Conservation (phyloP, 1,140 invertebrate genomes). For the Diorhabda sublineata region DNA sequence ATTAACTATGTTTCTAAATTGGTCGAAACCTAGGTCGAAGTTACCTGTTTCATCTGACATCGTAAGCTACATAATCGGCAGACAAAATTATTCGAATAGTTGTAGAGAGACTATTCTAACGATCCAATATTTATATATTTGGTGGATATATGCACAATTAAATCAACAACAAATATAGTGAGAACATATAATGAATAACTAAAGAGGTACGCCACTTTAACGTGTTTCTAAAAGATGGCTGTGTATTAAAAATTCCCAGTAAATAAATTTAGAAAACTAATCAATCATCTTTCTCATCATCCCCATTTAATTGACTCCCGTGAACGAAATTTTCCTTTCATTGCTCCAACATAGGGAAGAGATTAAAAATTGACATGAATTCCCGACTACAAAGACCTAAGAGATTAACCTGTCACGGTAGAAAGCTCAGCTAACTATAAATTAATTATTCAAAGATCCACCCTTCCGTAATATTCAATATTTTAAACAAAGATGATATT, state of each 20-base stretch:
- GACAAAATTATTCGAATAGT: too few relatives aligned
- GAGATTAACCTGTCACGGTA: constrained; percentile 2
- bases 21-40: too few relatives aligned
- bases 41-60: too few relatives aligned
- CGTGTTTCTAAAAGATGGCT: not conserved
- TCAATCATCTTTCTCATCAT: not conserved
- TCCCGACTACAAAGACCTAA: not conserved
- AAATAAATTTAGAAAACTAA: not conserved
- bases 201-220: not conserved
- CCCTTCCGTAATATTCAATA: not conserved
- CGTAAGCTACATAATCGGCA: too few relatives aligned
- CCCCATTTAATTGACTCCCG: not conserved
- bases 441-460: constrained; percentile 1
- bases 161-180: too few relatives aligned
- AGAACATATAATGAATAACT: too few relatives aligned
- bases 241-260: not conserved
- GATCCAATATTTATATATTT: too few relatives aligned
- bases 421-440: not conserved
- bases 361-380: not conserved
- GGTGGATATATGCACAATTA: too few relatives aligned
- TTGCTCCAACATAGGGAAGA: not conserved
- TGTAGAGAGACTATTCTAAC: too few relatives aligned
- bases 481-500: too few relatives aligned
- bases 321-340: not conserved
- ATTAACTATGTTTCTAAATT: too few relatives aligned